Evolutionary conservation across 2,888 invertebrate species (phyloP).

Genomic region (Trachelus stipa): DNA sequence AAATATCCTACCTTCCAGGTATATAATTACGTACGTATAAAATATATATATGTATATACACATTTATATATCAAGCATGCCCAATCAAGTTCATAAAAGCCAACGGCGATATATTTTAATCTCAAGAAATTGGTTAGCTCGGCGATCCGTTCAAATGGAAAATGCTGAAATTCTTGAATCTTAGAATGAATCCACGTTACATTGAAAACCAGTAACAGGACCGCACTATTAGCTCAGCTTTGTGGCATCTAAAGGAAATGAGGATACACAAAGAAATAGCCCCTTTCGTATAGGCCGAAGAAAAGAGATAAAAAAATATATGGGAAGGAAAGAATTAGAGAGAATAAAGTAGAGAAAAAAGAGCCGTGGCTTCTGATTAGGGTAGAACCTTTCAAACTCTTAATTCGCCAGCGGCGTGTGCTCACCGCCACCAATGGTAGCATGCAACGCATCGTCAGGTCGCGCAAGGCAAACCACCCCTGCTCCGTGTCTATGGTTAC

Average conservation of each 20-base stretch:
- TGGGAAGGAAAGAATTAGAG: not conserved
- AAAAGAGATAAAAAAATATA: not conserved
- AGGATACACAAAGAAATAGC: not conserved
- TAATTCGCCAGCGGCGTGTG: constrained; percentile 45
- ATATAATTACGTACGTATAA: not conserved
- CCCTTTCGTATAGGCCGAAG: not conserved
- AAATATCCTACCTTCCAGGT: not conserved
- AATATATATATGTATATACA: not conserved
- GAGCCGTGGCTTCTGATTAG: constrained; percentile 4
- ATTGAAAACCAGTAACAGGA: not conserved
- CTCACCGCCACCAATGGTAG: not conserved
- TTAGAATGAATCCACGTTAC: not conserved
- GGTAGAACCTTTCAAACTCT: constrained; percentile 44
- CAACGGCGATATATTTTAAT: not conserved
- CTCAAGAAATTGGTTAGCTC: not conserved
- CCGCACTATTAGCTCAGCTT: not conserved
- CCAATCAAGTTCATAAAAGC: not conserved
- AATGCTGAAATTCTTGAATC: not conserved
- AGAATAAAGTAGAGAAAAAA: not conserved
- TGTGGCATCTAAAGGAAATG: not conserved
- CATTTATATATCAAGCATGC: not conserved
- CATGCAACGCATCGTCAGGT: constrained; percentile 20
- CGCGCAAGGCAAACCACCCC: constrained; percentile 40
- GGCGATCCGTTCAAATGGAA: not conserved
- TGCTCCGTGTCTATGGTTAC: constrained; percentile 44